Conservation (phyloP, 2,797 vertebrate species). For the Pteropus rufus region DNA sequence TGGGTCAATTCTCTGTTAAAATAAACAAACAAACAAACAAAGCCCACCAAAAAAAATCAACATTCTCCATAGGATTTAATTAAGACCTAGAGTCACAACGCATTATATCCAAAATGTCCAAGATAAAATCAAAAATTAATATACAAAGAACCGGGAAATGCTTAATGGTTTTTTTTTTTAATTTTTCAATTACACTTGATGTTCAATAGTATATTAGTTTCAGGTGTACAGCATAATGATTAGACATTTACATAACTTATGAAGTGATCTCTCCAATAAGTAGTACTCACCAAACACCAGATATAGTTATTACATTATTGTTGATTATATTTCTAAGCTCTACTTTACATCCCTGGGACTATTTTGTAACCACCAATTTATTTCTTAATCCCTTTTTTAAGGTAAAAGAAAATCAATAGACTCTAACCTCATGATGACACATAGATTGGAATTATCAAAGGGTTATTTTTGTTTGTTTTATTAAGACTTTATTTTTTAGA, state of each 20-base stretch:
- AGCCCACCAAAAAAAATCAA: not conserved
- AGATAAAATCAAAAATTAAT: not conserved
- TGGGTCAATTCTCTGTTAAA: not conserved
- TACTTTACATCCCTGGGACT: not conserved
- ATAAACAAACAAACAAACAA: not conserved
- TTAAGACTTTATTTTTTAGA: not conserved
- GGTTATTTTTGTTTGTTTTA: not conserved
- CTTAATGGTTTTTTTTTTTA: not conserved
- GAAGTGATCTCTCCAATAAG: no score
- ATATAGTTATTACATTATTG: no score
- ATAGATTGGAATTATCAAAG: not conserved
- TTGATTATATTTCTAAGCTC: no score
- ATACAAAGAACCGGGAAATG: not conserved
- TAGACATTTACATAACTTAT: no score
- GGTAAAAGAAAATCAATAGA: not conserved
- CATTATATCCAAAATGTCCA: not conserved
- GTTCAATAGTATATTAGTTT: no score
- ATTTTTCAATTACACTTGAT: no score
- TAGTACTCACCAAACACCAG: no score
- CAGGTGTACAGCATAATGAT: no score
- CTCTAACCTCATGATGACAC: not conserved
- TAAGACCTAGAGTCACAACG: not conserved
- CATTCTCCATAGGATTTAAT: not conserved
- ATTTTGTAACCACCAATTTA: no score
- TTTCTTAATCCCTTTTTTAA: not conserved